Percentiles rank a stretch among this genome's conserved stretches.
These are phyloP conservation scores for Mimachlamys varia DNA, from an alignment of 2,888 invertebrate genomes.

Conservation along the genomic window DNA sequence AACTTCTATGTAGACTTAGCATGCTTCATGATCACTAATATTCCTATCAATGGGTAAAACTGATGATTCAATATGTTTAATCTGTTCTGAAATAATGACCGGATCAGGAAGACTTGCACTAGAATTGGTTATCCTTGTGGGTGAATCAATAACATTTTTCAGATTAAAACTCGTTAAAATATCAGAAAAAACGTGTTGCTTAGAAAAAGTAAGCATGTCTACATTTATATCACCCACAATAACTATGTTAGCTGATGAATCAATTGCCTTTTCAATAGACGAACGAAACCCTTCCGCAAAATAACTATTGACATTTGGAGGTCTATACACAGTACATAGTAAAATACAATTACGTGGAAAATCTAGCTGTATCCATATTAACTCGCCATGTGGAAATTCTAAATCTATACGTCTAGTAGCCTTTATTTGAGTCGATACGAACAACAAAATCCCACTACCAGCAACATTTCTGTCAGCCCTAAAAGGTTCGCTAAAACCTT, in stretches of 20 bases:
- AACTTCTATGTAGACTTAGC: neutral
- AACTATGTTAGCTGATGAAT: too few species aligned
- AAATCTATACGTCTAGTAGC: slow-evolving; percentile 25
- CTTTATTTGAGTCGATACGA: neutral
- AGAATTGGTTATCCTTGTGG: neutral
- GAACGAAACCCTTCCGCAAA: neutral
- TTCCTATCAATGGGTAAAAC: too few species aligned
- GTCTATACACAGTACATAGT: too few species aligned
- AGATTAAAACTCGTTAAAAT: too few species aligned
- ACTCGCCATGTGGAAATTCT: too few species aligned
- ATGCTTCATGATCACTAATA: neutral
- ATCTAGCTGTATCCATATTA: too few species aligned
- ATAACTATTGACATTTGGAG: neutral
- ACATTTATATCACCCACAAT: too few species aligned
- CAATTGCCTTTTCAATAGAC: too few species aligned
- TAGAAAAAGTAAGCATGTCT: too few species aligned
- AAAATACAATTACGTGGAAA: too few species aligned
- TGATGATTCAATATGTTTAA: neutral
- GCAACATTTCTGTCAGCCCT: neutral
- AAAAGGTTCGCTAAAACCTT: neutral
- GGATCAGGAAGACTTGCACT: neutral
- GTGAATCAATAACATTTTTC: too few species aligned
- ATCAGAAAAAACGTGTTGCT: too few species aligned
- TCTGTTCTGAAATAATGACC: neutral
- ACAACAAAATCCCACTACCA: neutral